Conservation (phyloP, 2,113 vertebrate species). For the Puntigrus tetrazona region DNA sequence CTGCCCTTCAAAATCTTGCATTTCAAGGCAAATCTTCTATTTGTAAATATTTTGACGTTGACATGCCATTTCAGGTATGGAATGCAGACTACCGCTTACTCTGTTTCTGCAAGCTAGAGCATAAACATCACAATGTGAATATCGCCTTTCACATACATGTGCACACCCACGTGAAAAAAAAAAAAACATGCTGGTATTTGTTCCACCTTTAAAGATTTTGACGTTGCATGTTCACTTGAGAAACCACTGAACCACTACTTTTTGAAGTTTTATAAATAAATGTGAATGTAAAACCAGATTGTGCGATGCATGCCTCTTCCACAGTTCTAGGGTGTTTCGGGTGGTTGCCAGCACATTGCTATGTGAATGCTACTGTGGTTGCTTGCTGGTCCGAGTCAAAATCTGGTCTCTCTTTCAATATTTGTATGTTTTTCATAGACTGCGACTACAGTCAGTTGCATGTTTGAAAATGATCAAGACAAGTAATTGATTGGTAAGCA, state of each 20-base stretch:
- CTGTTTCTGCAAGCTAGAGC: constrained; percentile 27
- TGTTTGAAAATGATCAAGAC: not conserved
- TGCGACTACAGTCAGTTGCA: not conserved
- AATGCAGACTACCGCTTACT: constrained; percentile 1
- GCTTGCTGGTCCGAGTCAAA: not conserved
- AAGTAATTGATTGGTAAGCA: not conserved
- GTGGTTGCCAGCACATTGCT: not conserved
- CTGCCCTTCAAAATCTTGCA: not conserved
- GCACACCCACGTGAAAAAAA: not conserved
- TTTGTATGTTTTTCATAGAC: not conserved
- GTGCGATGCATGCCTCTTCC: not conserved
- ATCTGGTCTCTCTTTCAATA: not conserved
- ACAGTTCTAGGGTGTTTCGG: not conserved
- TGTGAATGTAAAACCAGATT: not conserved
- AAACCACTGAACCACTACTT: not conserved
- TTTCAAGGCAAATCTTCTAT: not conserved
- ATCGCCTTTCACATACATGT: not conserved
- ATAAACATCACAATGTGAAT: not conserved
- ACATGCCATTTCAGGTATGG: not conserved
- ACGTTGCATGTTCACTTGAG: not conserved
- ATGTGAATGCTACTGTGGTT: not conserved
- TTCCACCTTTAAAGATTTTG: not conserved
- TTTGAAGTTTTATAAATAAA: not conserved
- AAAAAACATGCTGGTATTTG: not conserved
- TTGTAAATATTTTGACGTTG: not conserved